phyloP scores from a whole-genome alignment of 2,888 invertebrate species.

The Ditylenchus weischeri region DNA sequence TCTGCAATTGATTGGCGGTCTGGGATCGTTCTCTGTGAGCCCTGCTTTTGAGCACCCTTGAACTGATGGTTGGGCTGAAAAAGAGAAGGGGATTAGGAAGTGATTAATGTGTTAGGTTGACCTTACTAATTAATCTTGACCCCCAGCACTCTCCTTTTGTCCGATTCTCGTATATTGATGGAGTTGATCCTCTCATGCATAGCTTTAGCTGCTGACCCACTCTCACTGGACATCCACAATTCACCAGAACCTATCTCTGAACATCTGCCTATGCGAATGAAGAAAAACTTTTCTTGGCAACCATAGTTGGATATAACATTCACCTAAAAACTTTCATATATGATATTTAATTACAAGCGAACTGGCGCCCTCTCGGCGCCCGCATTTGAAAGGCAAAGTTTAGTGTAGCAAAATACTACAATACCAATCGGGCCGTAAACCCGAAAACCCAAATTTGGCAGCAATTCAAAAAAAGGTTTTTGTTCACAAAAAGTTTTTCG shows the following conservation, averaged over 20 bases:
- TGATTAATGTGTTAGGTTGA: too few relatives aligned
- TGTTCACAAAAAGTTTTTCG: too few relatives aligned
- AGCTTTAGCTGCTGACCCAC: constrained; percentile 27
- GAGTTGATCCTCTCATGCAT: constrained; percentile 33
- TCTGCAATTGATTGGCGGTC: constrained; percentile 26
- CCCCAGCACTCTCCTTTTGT: constrained; percentile 31
- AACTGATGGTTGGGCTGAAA: constrained; percentile 31
- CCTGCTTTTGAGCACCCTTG: constrained; percentile 34
- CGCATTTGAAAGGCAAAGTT: too few relatives aligned
- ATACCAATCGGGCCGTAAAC: too few relatives aligned
- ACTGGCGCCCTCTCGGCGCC: too few relatives aligned
- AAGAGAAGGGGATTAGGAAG: background rate
- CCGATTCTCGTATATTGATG: constrained; percentile 33
- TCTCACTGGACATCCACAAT: constrained; percentile 33
- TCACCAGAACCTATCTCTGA: constrained; percentile 37
- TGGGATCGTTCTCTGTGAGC: constrained; percentile 35
- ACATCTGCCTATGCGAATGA: constrained; percentile 35
- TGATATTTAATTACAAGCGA: background rate
- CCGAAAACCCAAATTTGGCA: too few relatives aligned
- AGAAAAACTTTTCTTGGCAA: constrained; percentile 37
- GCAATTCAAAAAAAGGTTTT: too few relatives aligned
- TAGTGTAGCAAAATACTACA: too few relatives aligned
- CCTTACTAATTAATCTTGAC: background rate
- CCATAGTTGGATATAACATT: constrained; percentile 39
- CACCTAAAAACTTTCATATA: constrained; percentile 26